phyloP scores from a whole-genome alignment of 2,888 invertebrate genomes.

The Camponotus fellah region DNA sequence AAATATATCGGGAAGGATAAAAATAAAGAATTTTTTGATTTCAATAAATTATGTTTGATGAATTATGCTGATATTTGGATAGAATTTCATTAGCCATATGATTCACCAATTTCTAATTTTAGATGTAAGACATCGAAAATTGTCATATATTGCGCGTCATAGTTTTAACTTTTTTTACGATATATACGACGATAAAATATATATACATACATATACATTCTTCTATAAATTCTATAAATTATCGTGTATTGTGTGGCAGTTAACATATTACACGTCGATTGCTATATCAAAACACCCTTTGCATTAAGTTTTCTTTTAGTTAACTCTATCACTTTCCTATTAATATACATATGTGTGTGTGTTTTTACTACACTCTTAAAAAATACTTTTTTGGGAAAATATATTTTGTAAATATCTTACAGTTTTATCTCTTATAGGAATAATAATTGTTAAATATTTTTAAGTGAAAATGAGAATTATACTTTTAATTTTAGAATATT shows the following conservation, averaged over 20 bases:
- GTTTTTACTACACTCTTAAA: constrained; percentile 1
- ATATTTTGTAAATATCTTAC: constrained; percentile 26
- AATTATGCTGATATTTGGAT: background rate
- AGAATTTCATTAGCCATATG: background rate
- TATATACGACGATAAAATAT: constrained; percentile 58
- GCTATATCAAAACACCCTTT: background rate
- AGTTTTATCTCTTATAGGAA: constrained; percentile 12
- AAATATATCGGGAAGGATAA: background rate
- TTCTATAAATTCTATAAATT: constrained; percentile 29
- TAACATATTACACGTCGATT: constrained; percentile 18
- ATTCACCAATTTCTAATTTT: constrained; percentile 16
- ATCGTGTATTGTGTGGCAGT: constrained; percentile 36
- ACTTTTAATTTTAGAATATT: background rate
- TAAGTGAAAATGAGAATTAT: constrained; percentile 20
- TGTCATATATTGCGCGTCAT: background rate
- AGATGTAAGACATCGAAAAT: constrained; percentile 7
- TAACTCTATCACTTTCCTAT: constrained; percentile 19
- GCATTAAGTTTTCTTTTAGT: background rate
- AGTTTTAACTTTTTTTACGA: constrained; percentile 8
- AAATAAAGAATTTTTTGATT: background rate
- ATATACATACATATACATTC: constrained; percentile 11
- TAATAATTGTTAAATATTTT: constrained; percentile 12
- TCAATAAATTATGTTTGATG: background rate
- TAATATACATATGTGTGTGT: background rate
- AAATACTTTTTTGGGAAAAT: constrained; percentile 32